Conservation (phyloP, 2,797 vertebrate genomes). For the Botia almorhae region DNA sequence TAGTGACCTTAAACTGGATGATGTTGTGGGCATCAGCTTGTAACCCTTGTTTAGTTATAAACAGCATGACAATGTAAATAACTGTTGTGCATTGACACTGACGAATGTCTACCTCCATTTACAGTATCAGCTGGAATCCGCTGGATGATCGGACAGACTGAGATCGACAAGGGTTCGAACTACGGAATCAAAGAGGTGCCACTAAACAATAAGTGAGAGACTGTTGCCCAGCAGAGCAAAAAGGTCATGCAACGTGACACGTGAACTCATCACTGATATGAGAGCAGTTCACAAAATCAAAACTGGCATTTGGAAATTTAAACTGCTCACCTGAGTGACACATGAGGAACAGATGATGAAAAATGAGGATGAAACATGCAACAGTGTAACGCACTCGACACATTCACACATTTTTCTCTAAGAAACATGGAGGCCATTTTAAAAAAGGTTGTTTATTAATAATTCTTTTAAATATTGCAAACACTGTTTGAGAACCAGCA, state of each 20-base stretch:
- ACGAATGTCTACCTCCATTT: slow-evolving; percentile 31
- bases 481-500: slow-evolving; percentile 81
- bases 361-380: not conserved
- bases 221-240: slow-evolving; percentile 49
- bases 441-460: slow-evolving; percentile 90
- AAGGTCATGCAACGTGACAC: slow-evolving; percentile 44
- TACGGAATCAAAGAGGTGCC: slow-evolving; percentile 85
- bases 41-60: not conserved
- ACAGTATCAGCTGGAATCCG: slow-evolving; percentile 87
- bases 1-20: not conserved
- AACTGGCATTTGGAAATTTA: slow-evolving; percentile 1
- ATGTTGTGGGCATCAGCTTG: not conserved
- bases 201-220: slow-evolving; percentile 76
- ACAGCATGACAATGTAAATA: not conserved
- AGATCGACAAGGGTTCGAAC: slow-evolving; percentile 88
- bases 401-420: not conserved
- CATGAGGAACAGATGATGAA: not conserved
- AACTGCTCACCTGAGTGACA: not conserved
- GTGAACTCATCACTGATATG: not conserved
- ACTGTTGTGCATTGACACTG: not conserved
- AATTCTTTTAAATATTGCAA: slow-evolving; percentile 80
- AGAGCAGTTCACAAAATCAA: no score
- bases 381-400: not conserved
- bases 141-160: slow-evolving; percentile 97
- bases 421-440: slow-evolving; percentile 52